phyloP scores from a whole-genome alignment of 1,140 invertebrate species.

The Hyphantria cunea region DNA sequence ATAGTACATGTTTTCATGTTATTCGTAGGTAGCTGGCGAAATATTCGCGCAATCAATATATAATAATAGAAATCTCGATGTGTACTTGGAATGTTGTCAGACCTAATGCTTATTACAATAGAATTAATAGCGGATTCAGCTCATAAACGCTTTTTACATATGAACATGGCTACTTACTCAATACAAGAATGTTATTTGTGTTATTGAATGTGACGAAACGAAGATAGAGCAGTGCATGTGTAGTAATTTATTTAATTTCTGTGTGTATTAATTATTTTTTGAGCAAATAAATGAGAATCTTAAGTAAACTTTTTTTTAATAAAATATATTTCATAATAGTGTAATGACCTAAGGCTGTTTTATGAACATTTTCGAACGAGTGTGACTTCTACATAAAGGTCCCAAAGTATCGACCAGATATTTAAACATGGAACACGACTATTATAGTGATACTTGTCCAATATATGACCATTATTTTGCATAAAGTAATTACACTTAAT shows the following conservation, averaged over 20 bases:
- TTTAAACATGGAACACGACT: no score
- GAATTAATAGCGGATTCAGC: not conserved
- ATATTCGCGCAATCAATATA: not conserved
- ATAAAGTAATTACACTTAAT: no score
- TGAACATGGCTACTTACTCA: not conserved
- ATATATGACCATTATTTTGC: no score
- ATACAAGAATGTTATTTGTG: not conserved
- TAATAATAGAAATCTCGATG: not conserved
- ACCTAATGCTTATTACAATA: not conserved
- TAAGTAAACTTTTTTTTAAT: not conserved
- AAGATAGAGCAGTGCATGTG: conserved; percentile 4
- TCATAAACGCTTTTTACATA: conserved; percentile 2
- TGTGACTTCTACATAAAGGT: no score
- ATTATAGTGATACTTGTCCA: no score
- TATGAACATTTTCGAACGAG: no score
- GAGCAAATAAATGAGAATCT: conserved; percentile 19
- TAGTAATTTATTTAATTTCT: not conserved
- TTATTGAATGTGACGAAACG: not conserved
- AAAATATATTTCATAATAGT: no score
- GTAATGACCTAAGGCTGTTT: no score
- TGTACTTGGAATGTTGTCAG: not conserved
- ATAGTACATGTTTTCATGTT: not conserved
- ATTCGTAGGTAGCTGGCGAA: not conserved
- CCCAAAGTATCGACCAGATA: no score
- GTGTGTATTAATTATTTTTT: conserved; percentile 11